A percentile compares a stretch with the other conserved stretches of the same genome.
These are phyloP conservation scores for Petroica traversi DNA, from an alignment of 2,113 vertebrate genomes.

Conservation along the genomic window DNA sequence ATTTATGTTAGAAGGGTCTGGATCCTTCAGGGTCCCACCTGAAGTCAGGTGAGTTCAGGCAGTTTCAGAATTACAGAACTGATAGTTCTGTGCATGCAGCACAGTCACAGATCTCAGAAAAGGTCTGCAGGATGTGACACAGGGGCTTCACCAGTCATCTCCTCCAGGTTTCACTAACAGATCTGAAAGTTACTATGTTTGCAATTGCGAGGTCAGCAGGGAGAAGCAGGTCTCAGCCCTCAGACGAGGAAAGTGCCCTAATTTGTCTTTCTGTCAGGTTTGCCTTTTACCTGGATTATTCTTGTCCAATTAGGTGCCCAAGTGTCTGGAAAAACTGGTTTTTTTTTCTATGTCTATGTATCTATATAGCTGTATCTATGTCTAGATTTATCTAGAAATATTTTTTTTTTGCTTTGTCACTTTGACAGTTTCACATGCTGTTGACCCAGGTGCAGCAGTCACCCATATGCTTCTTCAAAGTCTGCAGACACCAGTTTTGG, in stretches of 20 bases:
- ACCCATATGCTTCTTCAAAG: neutral
- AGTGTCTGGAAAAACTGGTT: neutral
- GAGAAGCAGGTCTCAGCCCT: neutral
- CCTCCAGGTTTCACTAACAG: neutral
- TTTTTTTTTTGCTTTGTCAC: neutral
- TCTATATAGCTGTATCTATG: neutral
- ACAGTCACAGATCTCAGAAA: neutral
- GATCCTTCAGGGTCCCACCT: neutral
- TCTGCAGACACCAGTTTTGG: neutral
- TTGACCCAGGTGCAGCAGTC: neutral
- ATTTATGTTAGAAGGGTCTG: neutral
- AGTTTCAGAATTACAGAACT: neutral
- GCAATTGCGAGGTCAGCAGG: neutral
- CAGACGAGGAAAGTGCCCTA: neutral
- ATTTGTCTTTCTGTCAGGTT: neutral
- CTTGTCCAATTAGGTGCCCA: fast-evolving
- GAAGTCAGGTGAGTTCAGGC: neutral
- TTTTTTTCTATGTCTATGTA: neutral
- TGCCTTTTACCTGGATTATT: neutral
- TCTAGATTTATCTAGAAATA: neutral
- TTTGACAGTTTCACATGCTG: neutral
- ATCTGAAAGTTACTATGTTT: neutral
- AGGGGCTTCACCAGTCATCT: neutral
- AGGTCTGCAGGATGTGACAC: neutral
- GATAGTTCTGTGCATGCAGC: neutral